Evolutionary conservation across 2,888 invertebrate species (phyloP), one percentile per base, ranked within the genome.

Genomic region (Parnassius orleans): DNA sequence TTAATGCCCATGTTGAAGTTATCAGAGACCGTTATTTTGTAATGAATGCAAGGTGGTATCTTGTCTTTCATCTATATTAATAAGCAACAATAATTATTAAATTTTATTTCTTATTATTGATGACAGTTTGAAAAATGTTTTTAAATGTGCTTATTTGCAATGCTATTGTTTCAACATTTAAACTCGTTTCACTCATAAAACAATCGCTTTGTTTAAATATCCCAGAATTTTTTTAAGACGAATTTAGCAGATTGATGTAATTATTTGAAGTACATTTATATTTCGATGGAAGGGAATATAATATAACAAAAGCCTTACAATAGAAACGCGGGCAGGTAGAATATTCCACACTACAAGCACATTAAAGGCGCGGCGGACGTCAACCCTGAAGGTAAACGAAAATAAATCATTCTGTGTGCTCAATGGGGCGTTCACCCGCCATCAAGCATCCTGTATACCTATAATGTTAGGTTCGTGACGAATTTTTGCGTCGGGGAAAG

Each of bases 391-490:
- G 77, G 78, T 79, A 72, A 82, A 77, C 76, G 69, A 76, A 79
- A 81, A 85, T 85, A 87, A 85, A 87, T 86, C 83, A 81, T 76
- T 73, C 75, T 71, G 69, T 72, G 71, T 76, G 75, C 78, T 81
- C 75, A 74, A 76, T 72, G 72, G 80, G 77, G 76, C 81, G 70
- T 85, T 86, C 83, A 84, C 84, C 85, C 82, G 79, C 74, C 74
- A 69, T 75, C 70, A 70, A 77, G 72, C 74, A 75, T 73, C 69
- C 75, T 71, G 65, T 71, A 68, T 62, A 65, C 55, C 52, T 60
- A 56, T 63, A 60, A 63, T 63, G 52, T 53, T 15, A 51, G 53
- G 47, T 63, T 65, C 62, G 63, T 61, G 63, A 71, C 66, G 66
- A 69, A 69, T 70, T 68, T 66, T 67, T 68, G 64, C 54, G 61